Percentiles rank a stretch among this genome's conserved stretches.
Conservation (phyloP, 2,113 vertebrate species). For the Phaetusa simplex region DNA sequence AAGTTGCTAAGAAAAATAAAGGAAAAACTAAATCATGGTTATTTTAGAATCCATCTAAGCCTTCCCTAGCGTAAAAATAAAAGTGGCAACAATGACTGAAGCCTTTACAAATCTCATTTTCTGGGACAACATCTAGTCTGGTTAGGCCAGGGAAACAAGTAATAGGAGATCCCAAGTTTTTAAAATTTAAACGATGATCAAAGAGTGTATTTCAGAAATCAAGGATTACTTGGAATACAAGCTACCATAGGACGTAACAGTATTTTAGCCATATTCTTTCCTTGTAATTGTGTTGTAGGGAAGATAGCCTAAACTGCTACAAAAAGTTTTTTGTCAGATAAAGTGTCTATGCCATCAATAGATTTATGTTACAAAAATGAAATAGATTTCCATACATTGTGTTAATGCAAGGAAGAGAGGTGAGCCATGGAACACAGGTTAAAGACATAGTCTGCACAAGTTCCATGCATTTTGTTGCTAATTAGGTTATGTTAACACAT, state of each 20-base stretch:
- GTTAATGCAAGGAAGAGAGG: background rate
- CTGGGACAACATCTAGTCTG: background rate
- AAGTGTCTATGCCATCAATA: background rate
- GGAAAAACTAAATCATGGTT: background rate
- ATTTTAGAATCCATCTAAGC: background rate
- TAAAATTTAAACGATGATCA: background rate
- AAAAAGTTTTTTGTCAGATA: background rate
- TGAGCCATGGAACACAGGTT: background rate
- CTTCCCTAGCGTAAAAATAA: background rate
- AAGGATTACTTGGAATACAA: background rate
- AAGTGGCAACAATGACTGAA: background rate
- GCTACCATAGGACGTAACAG: background rate
- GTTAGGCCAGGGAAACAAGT: background rate
- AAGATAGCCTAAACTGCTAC: background rate
- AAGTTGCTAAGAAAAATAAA: background rate
- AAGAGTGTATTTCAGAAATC: background rate
- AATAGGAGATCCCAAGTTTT: background rate
- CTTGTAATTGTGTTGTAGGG: background rate
- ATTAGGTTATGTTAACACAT: background rate
- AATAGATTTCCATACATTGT: background rate
- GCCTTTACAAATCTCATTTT: background rate
- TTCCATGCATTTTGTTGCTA: background rate
- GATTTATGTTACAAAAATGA: background rate
- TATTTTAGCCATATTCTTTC: background rate
- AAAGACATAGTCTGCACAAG: background rate